Evolutionary conservation across 2,888 invertebrate genomes (phyloP).

Genomic region (Drosophila rellima): DNA sequence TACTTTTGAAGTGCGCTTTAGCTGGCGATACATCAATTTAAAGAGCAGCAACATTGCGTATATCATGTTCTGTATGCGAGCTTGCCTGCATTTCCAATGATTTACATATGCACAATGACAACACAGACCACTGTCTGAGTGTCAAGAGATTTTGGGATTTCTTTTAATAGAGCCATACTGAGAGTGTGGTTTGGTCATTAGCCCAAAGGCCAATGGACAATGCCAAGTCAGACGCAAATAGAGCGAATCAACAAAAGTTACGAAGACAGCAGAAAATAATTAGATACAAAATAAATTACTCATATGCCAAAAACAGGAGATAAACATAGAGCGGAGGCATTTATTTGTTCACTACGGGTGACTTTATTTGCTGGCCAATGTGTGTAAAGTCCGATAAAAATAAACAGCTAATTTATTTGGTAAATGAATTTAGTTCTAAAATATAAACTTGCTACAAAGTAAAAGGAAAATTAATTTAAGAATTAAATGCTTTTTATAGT

Average conservation of each 20-base stretch:
- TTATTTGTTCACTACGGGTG: neutral
- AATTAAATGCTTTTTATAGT: too few species aligned
- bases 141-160: slow-evolving; percentile 28
- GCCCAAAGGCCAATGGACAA: slow-evolving; percentile 25
- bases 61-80: slow-evolving; percentile 35
- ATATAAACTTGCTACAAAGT: neutral
- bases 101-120: neutral
- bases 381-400: neutral
- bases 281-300: slow-evolving; percentile 77
- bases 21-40: slow-evolving; percentile 58
- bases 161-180: slow-evolving; percentile 59
- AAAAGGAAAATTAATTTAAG: too few species aligned
- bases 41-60: slow-evolving; percentile 43
- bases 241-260: slow-evolving; percentile 54
- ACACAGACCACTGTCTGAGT: slow-evolving; percentile 6
- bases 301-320: slow-evolving; percentile 62
- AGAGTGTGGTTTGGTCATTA: slow-evolving; percentile 57
- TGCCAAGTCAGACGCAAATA: slow-evolving; percentile 24
- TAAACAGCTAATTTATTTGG: neutral
- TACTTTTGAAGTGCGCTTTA: slow-evolving; percentile 44
- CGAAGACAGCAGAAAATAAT: slow-evolving; percentile 75
- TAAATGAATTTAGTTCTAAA: neutral
- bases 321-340: slow-evolving; percentile 24
- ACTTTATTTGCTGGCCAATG: neutral
- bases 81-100: slow-evolving; percentile 21